Percentiles rank a stretch among this genome's conserved stretches.
Conservation (phyloP, 2,113 vertebrate genomes). For the Pristiophorus japonicus region DNA sequence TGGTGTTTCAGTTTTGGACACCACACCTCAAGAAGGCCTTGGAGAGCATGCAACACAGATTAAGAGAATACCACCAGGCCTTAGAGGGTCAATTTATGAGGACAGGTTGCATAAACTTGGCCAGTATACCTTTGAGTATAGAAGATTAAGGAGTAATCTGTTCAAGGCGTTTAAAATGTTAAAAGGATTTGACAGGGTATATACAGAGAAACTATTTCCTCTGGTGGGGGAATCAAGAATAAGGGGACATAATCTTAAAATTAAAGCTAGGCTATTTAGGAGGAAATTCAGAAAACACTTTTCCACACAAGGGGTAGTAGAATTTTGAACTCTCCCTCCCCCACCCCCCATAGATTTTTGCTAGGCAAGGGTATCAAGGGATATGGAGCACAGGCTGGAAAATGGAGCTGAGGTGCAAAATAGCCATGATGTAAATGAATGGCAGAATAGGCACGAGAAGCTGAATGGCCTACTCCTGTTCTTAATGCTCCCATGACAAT, state of each 20-base stretch:
- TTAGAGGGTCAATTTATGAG: neutral
- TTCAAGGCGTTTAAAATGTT: neutral
- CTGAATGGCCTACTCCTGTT: no score
- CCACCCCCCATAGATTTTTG: neutral
- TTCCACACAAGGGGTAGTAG: neutral
- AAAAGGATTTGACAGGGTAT: neutral
- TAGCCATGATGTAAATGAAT: no score
- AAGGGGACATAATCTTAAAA: neutral
- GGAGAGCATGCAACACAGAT: neutral
- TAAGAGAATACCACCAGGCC: neutral
- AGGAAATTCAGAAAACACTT: neutral
- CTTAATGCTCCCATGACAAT: no score
- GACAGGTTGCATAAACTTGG: neutral
- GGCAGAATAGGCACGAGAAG: no score
- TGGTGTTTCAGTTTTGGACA: neutral
- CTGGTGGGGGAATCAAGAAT: neutral
- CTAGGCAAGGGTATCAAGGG: neutral
- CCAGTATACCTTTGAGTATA: neutral
- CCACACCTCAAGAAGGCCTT: neutral
- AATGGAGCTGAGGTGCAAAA: neutral
- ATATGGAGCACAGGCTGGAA: neutral
- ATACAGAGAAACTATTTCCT: neutral
- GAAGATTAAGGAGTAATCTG: neutral
- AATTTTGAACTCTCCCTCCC: neutral
- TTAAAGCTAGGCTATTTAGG: neutral